phyloP scores from a whole-genome alignment of 2,113 vertebrate species.

The Pachyramphus minor region DNA sequence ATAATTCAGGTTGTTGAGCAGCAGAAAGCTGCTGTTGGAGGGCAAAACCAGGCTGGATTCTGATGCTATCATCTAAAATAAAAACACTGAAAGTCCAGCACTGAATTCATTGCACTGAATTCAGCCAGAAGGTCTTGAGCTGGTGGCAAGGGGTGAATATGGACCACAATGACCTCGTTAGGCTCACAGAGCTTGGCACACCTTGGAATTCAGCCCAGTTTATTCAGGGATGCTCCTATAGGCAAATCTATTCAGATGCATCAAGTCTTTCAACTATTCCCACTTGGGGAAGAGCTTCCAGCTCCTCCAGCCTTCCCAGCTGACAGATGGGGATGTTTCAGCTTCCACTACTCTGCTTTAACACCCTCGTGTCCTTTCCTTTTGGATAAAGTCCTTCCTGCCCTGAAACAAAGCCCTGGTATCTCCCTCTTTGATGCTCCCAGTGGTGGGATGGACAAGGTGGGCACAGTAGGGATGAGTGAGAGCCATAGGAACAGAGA shows the following conservation, averaged over 20 bases:
- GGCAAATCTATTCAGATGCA: neutral
- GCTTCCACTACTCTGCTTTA: neutral
- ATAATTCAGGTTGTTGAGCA: neutral
- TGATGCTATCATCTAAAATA: neutral
- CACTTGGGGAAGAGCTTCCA: neutral
- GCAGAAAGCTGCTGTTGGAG: neutral
- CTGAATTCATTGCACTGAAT: neutral
- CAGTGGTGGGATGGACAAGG: neutral
- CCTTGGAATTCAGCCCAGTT: neutral
- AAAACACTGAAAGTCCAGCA: neutral
- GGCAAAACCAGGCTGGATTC: neutral
- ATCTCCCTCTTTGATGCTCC: neutral
- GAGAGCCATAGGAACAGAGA: neutral
- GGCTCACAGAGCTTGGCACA: neutral
- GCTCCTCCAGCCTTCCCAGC: constrained; percentile 15
- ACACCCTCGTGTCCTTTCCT: neutral
- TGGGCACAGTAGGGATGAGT: neutral
- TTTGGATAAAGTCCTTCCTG: neutral
- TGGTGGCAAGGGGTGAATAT: neutral
- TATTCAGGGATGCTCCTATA: neutral
- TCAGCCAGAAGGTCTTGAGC: neutral
- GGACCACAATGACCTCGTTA: neutral
- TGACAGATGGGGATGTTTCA: neutral
- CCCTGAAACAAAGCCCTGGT: neutral
- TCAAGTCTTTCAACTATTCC: constrained; percentile 1